Evolutionary conservation across 2,113 vertebrate species (phyloP).

Genomic region (Crypturellus undulatus): DNA sequence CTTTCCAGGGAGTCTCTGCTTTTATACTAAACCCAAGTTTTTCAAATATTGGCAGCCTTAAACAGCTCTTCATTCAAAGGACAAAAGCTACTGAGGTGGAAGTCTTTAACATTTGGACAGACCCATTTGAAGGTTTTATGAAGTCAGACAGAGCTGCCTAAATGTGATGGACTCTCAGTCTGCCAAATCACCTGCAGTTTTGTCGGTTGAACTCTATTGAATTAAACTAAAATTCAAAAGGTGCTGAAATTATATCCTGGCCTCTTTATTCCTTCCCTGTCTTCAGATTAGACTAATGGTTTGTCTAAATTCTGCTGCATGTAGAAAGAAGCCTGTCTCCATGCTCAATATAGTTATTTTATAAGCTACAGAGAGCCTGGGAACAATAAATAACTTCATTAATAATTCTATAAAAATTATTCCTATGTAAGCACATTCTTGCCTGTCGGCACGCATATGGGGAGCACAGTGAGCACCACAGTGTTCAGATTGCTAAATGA

Average conservation of each 20-base stretch:
- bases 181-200: slow-evolving; percentile 23
- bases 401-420: slow-evolving; percentile 52
- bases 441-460: accelerated
- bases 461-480: not conserved
- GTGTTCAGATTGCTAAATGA: slow-evolving; percentile 3
- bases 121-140: slow-evolving; percentile 25
- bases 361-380: not conserved
- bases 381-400: slow-evolving; percentile 59
- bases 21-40: not conserved
- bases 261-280: not conserved
- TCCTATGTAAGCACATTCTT: slow-evolving; percentile 19
- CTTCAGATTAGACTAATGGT: slow-evolving; percentile 26
- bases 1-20: not conserved
- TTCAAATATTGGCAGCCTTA: not conserved
- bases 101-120: not conserved
- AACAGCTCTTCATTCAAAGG: not conserved
- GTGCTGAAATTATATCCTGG: not conserved
- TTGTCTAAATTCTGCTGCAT: slow-evolving; percentile 31
- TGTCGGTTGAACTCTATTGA: not conserved
- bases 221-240: slow-evolving; percentile 36
- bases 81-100: not conserved
- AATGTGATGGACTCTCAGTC: not conserved
- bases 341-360: not conserved
- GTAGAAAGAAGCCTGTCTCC: not conserved
- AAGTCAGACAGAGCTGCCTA: not conserved